These are phyloP conservation scores for Pogona vitticeps DNA, from an alignment of 2,113 vertebrate genomes.

Conservation along the genomic window DNA sequence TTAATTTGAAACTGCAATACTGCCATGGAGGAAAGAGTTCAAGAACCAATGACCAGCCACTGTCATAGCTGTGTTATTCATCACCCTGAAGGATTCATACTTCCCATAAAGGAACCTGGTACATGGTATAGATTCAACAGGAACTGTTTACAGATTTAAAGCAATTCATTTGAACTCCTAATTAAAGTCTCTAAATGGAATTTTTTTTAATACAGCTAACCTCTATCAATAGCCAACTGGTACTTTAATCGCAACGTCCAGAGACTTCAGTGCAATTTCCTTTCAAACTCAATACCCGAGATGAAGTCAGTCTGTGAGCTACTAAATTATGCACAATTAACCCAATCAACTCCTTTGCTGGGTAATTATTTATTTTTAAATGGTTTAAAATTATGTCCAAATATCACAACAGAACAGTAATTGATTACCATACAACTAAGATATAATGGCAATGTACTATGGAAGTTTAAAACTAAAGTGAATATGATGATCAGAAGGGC, in stretches of 20 bases:
- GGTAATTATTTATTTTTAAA: conserved; percentile 59
- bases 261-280: not conserved
- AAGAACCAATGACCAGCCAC: not conserved
- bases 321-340: conserved; percentile 77
- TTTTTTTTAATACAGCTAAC: not conserved
- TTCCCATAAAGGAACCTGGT: not conserved
- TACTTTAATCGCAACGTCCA: not conserved
- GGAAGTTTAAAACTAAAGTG: conserved; percentile 78
- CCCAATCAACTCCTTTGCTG: conserved; percentile 74
- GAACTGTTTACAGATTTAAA: not conserved
- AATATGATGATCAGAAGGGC: conserved; percentile 70
- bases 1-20: not conserved
- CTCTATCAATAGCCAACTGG: not conserved
- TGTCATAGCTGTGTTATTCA: not conserved
- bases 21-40: not conserved
- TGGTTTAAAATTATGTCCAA: conserved; percentile 79
- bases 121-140: not conserved
- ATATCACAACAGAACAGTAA: conserved; percentile 78
- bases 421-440: conserved; percentile 64
- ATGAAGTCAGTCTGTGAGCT: conserved; percentile 67
- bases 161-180: not conserved
- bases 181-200: not conserved
- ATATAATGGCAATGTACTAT: conserved; percentile 83
- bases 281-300: not conserved
- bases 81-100: not conserved